Conservation (phyloP, 2,888 invertebrate genomes). For the Rhingia rostrata region DNA sequence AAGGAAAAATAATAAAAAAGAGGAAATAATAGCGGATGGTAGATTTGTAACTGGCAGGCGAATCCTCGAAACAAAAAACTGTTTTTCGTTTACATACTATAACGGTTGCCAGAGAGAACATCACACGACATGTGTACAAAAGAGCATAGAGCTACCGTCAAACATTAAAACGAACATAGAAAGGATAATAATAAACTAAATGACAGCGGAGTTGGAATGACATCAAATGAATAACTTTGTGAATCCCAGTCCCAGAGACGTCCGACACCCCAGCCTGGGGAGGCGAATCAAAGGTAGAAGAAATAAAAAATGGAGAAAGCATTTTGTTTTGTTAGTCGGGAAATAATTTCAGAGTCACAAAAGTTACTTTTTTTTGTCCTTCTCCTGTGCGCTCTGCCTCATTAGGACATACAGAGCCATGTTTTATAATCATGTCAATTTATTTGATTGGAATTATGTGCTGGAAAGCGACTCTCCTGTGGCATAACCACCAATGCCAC, state of each 20-base stretch:
- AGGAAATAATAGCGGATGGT: slow-evolving; percentile 4
- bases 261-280: background rate
- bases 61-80: slow-evolving; percentile 33
- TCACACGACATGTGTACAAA: slow-evolving; percentile 4
- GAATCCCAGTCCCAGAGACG: slow-evolving; percentile 5
- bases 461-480: slow-evolving; percentile 6
- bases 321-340: slow-evolving; percentile 57
- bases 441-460: slow-evolving; percentile 58
- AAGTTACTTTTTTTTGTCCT: slow-evolving; percentile 16
- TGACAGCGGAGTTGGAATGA: slow-evolving; percentile 10
- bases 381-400: slow-evolving; percentile 4
- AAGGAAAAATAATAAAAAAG: slow-evolving; percentile 3
- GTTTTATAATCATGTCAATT: slow-evolving; percentile 69
- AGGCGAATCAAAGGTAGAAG: background rate
- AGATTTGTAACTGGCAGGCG: slow-evolving; percentile 27
- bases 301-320: slow-evolving; percentile 6
- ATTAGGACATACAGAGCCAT: slow-evolving; percentile 44
- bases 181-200: slow-evolving; percentile 54
- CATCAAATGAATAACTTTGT: slow-evolving; percentile 9
- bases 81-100: slow-evolving; percentile 33
- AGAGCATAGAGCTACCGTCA: background rate
- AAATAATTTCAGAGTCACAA: slow-evolving; percentile 58
- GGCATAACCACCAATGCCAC: background rate
- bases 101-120: slow-evolving; percentile 50
- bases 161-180: slow-evolving; percentile 33